A percentile compares a stretch with the other conserved stretches of the same genome.
Evolutionary conservation across 2,888 invertebrate genomes (phyloP).

Genomic region (Dryomyza anilis): DNA sequence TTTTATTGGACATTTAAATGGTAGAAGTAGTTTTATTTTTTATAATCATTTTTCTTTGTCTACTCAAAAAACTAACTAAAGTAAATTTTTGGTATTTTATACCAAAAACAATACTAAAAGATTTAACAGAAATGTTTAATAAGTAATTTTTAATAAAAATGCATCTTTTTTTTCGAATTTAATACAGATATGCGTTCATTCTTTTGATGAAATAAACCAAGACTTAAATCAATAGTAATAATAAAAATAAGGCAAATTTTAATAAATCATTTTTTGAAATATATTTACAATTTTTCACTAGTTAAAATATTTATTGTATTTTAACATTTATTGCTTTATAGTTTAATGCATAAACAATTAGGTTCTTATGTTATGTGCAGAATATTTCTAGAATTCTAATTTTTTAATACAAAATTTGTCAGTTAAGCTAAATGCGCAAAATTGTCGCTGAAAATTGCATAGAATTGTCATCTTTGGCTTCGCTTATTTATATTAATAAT

Average conservation of each 20-base stretch:
- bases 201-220: not conserved
- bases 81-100: constrained; percentile 28
- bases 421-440: not conserved
- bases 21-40: not conserved
- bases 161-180: not conserved
- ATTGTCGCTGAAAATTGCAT: constrained; percentile 17
- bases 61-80: constrained; percentile 3
- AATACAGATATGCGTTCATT: constrained; percentile 7
- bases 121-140: constrained; percentile 4
- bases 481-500: constrained; percentile 1
- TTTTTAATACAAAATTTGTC: not conserved
- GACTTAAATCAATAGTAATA: not conserved
- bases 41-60: not conserved
- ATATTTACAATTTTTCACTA: not conserved
- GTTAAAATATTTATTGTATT: constrained; percentile 21
- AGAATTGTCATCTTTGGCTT: constrained; percentile 35
- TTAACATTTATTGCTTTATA: constrained; percentile 4
- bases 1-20: not conserved
- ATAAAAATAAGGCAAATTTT: constrained; percentile 11
- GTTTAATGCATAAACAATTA: constrained; percentile 26
- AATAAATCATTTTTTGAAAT: constrained; percentile 2
- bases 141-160: not conserved
- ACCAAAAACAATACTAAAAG: constrained; percentile 30
- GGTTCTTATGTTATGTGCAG: constrained; percentile 14
- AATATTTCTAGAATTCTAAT: not conserved